These are phyloP conservation scores for Macaria liturata DNA, from an alignment of 2,888 invertebrate genomes.

Conservation along the genomic window DNA sequence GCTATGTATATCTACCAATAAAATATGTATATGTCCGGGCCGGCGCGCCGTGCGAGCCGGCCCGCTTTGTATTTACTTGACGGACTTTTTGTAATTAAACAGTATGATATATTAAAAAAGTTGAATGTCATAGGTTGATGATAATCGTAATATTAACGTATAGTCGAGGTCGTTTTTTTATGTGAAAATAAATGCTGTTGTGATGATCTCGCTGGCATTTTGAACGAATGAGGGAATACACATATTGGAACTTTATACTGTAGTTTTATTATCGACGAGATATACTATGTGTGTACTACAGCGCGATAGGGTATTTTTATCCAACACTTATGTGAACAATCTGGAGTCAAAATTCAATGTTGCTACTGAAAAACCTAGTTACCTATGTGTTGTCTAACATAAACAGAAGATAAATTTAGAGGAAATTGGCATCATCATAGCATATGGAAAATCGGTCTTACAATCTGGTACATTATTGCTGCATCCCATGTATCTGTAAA, in stretches of 20 bases:
- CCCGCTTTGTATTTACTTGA: constrained; percentile 74
- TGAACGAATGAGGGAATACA: constrained; percentile 65
- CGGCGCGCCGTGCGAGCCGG: constrained; percentile 74
- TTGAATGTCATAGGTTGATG: constrained; percentile 63
- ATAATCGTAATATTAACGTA: constrained; percentile 69
- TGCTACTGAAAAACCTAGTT: too few relatives aligned
- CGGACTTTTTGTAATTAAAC: constrained; percentile 79
- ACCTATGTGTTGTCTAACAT: too few relatives aligned
- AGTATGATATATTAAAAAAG: constrained; percentile 56
- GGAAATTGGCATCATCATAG: too few relatives aligned
- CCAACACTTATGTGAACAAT: too few relatives aligned
- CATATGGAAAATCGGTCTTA: too few relatives aligned
- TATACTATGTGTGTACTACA: too few relatives aligned
- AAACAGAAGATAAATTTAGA: too few relatives aligned
- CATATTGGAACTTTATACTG: constrained; percentile 71
- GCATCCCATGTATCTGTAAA: too few relatives aligned
- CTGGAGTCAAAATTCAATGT: too few relatives aligned
- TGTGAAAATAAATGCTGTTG: constrained; percentile 73
- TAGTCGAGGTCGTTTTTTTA: constrained; percentile 75
- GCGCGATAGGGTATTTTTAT: too few relatives aligned
- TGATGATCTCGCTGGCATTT: constrained; percentile 78
- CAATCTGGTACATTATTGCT: too few relatives aligned
- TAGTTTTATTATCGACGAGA: constrained; percentile 46
- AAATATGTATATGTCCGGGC: constrained; percentile 71
- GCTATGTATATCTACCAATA: constrained; percentile 63